Base-by-base conservation (phyloP, 64 coral and sea anemone species). In the Anthopleura sola region DNA sequence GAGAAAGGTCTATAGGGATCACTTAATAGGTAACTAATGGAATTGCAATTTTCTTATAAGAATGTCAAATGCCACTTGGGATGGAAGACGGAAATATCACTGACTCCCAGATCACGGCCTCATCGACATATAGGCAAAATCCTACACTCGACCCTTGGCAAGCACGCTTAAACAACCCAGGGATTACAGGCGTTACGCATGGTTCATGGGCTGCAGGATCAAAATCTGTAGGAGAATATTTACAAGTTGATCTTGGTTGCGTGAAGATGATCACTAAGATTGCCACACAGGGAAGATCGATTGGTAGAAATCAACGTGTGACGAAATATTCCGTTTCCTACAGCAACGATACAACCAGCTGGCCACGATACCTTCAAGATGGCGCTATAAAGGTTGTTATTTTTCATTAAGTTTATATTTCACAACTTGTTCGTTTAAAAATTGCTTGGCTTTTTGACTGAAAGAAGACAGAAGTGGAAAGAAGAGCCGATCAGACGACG, bases 231-330 rank as follows among this genome's bases (percentile, higher is more conserved):
- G 75, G 37, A 4, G 9, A 77, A 6, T 37, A 77, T 37, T 37
- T 77, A 8, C 75, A 77, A 8, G 75, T 77, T 37, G 75, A 77
- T 40, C 75, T 77, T 77, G 9, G 75, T 3, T 37, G 31, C 17
- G 5, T 6, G 33, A 77, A 77, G 75, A 23, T 77, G 20, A 77
- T 77, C 13, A 37, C 75, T 40, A 77, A 18, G 31, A 40, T 77
- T 77, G 75, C 75, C 75, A 77, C 75, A 34, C 75, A 77, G 29
- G 75, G 75, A 37, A 34, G 75, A 77, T 40, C 31, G 19, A 6
- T 37, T 13, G 31, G 75, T 31, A 4, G 0, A 38, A 6, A 15
- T 19, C 75, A 77, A 77, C 37, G 14, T 10, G 75, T 77, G 3
- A 77, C 75, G 17, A 0, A 36, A 31, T 77, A 77, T 31, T 33